These are phyloP conservation scores for Pygathrix nemaeus DNA, from an alignment of 2,113 vertebrate species.

Conservation along the genomic window DNA sequence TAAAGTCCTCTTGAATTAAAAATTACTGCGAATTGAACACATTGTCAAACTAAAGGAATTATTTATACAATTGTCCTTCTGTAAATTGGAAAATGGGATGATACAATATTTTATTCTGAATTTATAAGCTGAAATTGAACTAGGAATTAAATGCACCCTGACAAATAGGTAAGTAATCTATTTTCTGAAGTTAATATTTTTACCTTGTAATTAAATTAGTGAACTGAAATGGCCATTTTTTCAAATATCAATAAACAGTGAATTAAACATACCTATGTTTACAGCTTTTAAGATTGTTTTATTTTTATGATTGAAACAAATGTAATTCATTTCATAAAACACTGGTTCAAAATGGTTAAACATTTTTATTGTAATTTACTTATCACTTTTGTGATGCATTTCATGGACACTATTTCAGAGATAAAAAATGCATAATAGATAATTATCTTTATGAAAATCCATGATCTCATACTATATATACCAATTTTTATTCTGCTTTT, in stretches of 20 bases:
- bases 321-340: not conserved
- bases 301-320: not conserved
- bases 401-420: not conserved
- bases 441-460: not conserved
- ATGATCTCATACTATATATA: not conserved
- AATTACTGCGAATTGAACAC: not conserved
- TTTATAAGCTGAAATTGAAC: not conserved
- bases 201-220: not conserved
- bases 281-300: not conserved
- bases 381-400: not conserved
- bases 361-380: not conserved
- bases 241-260: not conserved
- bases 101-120: not conserved
- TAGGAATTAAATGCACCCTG: not conserved
- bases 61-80: not conserved
- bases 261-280: not conserved
- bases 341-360: not conserved
- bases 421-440: not conserved
- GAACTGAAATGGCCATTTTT: not conserved
- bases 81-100: not conserved
- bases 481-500: not conserved
- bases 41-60: not conserved
- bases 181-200: not conserved
- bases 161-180: not conserved
- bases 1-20: not conserved